Evolutionary conservation across 2,888 invertebrate species (phyloP).

Genomic region (Thera obeliscata): DNA sequence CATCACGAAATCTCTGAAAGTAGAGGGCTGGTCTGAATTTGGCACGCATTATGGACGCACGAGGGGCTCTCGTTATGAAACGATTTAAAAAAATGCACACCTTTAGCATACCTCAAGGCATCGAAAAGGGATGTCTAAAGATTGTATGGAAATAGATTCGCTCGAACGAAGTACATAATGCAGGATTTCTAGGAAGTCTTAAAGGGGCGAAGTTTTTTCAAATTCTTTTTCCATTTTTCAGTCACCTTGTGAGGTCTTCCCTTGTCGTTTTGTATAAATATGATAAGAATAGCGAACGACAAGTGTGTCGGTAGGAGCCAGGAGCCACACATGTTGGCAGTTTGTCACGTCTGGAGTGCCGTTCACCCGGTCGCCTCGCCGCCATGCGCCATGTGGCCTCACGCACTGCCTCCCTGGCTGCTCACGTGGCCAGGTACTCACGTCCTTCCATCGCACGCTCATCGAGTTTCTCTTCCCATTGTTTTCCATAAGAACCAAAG

Average conservation of each 20-base stretch:
- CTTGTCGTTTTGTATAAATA: conserved; percentile 49
- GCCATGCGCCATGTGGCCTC: conserved; percentile 59
- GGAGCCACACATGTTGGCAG: conserved; percentile 64
- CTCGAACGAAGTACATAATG: not conserved
- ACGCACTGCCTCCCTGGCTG: conserved; percentile 46
- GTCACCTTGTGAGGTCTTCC: conserved; percentile 14
- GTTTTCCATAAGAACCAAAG: conserved; percentile 37
- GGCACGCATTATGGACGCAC: no score
- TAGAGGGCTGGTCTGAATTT: no score
- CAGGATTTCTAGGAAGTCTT: not conserved
- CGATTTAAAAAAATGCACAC: no score
- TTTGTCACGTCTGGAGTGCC: conserved; percentile 60
- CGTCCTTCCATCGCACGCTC: conserved; percentile 60
- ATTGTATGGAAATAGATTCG: not conserved
- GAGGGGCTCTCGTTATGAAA: no score
- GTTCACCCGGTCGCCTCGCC: conserved; percentile 56
- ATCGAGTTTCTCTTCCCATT: conserved; percentile 56
- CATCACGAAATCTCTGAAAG: no score
- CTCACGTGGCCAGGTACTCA: conserved; percentile 73
- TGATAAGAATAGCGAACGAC: conserved; percentile 49
- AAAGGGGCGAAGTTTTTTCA: not conserved
- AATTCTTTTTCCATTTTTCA: not conserved
- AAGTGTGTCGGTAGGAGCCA: conserved; percentile 48
- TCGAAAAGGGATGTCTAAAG: no score
- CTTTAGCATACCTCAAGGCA: no score